A percentile compares a stretch with the other conserved stretches of the same genome.
Evolutionary conservation across 2,888 invertebrate species (phyloP).

Genomic region (Syrphus vitripennis): DNA sequence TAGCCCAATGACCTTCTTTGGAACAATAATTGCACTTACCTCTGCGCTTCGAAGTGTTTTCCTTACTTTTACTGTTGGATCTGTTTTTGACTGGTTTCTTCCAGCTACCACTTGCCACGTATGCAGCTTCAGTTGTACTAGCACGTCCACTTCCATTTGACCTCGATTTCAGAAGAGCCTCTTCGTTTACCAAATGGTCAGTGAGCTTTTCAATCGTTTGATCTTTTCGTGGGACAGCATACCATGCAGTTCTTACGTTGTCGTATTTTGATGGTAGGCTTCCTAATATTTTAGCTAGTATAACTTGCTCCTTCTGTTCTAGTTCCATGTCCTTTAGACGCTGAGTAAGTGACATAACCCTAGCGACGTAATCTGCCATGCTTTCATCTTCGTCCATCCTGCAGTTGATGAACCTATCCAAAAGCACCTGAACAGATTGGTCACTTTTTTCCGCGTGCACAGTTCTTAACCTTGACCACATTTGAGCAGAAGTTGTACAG

Average conservation of each 20-base stretch:
- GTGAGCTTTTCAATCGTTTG: constrained; percentile 62
- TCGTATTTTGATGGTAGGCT: constrained; percentile 62
- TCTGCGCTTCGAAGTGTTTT: background rate
- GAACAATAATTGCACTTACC: constrained; percentile 7
- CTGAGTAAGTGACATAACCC: constrained; percentile 53
- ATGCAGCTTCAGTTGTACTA: background rate
- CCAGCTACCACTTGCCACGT: background rate
- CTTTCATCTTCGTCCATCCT: constrained; percentile 52
- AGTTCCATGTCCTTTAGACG: constrained; percentile 61
- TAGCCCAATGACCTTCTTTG: background rate
- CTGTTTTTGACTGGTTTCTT: background rate
- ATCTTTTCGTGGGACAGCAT: constrained; percentile 54
- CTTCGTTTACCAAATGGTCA: constrained; percentile 60
- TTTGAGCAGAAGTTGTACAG: constrained; percentile 48
- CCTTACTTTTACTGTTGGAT: background rate
- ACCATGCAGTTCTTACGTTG: constrained; percentile 68
- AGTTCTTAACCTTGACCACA: constrained; percentile 44
- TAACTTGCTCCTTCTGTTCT: constrained; percentile 57
- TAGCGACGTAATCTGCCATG: constrained; percentile 55
- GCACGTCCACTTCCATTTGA: background rate
- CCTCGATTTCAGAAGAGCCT: constrained; percentile 17
- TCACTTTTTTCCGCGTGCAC: constrained; percentile 50
- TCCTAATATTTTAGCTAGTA: constrained; percentile 60
- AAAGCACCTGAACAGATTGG: constrained; percentile 38
- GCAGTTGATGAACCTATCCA: constrained; percentile 65